These are phyloP conservation scores for Eupithecia dodoneata DNA, from an alignment of 2,888 invertebrate genomes.

Conservation along the genomic window DNA sequence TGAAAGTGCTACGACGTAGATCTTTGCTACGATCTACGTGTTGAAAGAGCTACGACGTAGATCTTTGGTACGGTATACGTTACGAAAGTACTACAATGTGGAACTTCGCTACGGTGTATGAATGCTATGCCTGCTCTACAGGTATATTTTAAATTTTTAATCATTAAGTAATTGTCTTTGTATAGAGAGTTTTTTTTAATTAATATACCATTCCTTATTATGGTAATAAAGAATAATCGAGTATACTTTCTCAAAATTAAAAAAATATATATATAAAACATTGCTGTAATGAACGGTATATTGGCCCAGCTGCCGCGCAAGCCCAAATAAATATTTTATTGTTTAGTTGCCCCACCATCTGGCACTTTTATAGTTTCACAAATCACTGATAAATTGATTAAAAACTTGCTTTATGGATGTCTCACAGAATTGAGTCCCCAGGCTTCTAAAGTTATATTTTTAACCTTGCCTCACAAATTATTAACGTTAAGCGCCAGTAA, in stretches of 20 bases:
- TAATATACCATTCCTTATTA: neutral
- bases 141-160: too few relatives aligned
- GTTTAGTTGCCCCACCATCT: neutral
- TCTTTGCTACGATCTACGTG: too few relatives aligned
- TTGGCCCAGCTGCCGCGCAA: neutral
- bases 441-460: conserved; percentile 5
- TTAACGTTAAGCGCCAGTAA: neutral
- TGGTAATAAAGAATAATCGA: neutral
- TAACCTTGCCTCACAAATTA: neutral
- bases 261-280: neutral
- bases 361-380: neutral
- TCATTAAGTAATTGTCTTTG: too few relatives aligned
- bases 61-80: too few relatives aligned
- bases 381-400: neutral
- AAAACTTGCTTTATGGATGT: neutral
- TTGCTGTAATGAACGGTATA: neutral
- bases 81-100: too few relatives aligned
- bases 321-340: neutral
- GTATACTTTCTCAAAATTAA: neutral
- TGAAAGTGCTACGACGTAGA: too few relatives aligned
- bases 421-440: neutral
- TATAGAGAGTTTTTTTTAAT: too few relatives aligned
- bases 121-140: too few relatives aligned
- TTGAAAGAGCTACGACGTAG: too few relatives aligned
- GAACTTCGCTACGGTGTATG: too few relatives aligned